Percentiles rank a stretch among this genome's conserved stretches.
Evolutionary conservation across 2,797 vertebrate species (phyloP).

Genomic region (Mareca penelope): DNA sequence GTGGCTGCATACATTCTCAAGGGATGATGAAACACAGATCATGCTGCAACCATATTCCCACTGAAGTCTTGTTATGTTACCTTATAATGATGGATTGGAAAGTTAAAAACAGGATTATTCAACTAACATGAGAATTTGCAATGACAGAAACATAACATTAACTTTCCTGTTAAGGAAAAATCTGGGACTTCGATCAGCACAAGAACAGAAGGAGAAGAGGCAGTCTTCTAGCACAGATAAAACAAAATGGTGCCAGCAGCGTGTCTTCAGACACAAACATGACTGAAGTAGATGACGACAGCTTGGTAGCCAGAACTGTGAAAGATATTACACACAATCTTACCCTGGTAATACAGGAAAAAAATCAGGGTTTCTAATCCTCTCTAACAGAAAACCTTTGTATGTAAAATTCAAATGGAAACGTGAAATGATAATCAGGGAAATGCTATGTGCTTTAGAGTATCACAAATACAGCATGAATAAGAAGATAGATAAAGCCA

Average conservation of each 20-base stretch:
- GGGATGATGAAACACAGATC: neutral
- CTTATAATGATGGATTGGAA: neutral
- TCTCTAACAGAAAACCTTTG: neutral
- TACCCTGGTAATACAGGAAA: neutral
- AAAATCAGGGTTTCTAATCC: neutral
- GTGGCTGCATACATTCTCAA: neutral
- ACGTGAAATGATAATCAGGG: neutral
- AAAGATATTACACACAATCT: slow-evolving; percentile 47
- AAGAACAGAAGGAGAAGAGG: slow-evolving; percentile 70
- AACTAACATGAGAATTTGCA: slow-evolving; percentile 41
- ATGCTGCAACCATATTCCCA: neutral
- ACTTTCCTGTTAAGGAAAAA: slow-evolving; percentile 38
- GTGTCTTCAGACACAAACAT: slow-evolving; percentile 61
- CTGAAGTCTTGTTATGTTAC: neutral
- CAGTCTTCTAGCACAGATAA: slow-evolving; percentile 44
- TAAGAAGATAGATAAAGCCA: neutral
- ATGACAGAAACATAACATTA: slow-evolving; percentile 20
- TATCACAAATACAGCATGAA: neutral
- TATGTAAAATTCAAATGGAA: neutral
- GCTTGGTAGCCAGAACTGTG: slow-evolving; percentile 71
- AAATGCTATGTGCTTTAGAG: neutral
- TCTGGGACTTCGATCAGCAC: slow-evolving; percentile 42
- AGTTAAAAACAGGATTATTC: slow-evolving; percentile 42
- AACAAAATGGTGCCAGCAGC: slow-evolving; percentile 69
- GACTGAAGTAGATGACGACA: slow-evolving; percentile 53